Evolutionary conservation across 2,888 invertebrate genomes (phyloP).

Genomic region (Trichogramma evanescens): DNA sequence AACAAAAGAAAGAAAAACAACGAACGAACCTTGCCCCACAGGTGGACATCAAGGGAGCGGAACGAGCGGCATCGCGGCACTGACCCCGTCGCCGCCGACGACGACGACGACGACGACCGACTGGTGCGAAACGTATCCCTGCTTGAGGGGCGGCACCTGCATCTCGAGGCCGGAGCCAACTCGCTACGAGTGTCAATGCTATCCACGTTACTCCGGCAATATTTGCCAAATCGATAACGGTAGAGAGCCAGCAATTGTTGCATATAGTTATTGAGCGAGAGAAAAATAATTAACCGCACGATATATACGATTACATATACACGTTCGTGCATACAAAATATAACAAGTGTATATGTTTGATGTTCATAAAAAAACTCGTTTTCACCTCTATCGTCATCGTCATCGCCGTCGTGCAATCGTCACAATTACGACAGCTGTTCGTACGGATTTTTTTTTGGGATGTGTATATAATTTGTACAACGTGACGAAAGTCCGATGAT

Average conservation of each 20-base stretch:
- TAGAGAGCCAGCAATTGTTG: slow-evolving; percentile 25
- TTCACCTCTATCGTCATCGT: no score
- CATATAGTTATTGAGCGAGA: no score
- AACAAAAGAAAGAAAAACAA: background rate
- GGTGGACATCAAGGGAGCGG: background rate
- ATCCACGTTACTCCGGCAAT: slow-evolving; percentile 76
- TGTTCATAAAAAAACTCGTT: no score
- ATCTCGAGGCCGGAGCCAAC: slow-evolving; percentile 60
- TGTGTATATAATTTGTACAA: no score
- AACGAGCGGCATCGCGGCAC: slow-evolving; percentile 22
- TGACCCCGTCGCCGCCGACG: slow-evolving; percentile 4
- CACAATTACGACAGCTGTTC: no score
- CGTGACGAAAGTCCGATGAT: no score
- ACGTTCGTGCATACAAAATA: no score
- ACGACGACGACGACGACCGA: slow-evolving; percentile 49
- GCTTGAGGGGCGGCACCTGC: slow-evolving; percentile 76
- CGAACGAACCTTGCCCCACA: background rate
- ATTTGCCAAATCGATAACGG: slow-evolving; percentile 75
- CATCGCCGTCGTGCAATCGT: no score
- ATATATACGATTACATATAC: no score
- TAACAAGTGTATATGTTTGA: no score
- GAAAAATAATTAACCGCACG: no score
- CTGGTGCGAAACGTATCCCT: slow-evolving; percentile 72
- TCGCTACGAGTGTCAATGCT: slow-evolving; percentile 77
- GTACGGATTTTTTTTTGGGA: no score